Conservation (phyloP, 1,140 invertebrate genomes). For the Heliconius congener region DNA sequence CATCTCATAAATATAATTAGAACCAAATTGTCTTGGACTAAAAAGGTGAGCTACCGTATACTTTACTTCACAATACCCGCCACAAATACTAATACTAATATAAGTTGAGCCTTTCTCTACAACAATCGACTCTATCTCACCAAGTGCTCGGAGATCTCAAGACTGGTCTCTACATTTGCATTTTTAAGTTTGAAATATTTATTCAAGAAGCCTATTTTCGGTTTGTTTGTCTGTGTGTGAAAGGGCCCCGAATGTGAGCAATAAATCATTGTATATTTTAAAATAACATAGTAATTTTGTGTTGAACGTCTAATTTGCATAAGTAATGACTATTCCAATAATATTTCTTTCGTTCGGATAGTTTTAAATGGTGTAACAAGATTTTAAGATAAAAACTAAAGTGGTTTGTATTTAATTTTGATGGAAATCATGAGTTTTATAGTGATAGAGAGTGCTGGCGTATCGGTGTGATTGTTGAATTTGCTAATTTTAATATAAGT, state of each 20-base stretch:
- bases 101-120: constrained; percentile 27
- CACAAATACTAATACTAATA: constrained; percentile 38
- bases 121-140: neutral
- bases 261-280: constrained; percentile 55
- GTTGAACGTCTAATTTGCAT: constrained; percentile 25
- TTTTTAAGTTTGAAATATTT: constrained; percentile 70
- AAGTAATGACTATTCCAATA: neutral
- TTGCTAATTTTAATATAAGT: neutral
- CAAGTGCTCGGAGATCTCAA: constrained; percentile 17
- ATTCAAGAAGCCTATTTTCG: constrained; percentile 71
- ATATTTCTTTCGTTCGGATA: constrained; percentile 12
- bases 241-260: constrained; percentile 56
- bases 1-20: constrained; percentile 59
- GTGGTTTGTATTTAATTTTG: neutral
- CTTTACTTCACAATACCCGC: constrained; percentile 36
- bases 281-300: constrained; percentile 25
- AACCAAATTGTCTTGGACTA: constrained; percentile 48
- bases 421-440: constrained; percentile 22
- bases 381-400: constrained; percentile 12
- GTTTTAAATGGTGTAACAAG: neutral
- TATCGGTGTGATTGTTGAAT: neutral
- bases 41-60: constrained; percentile 52
- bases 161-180: constrained; percentile 52
- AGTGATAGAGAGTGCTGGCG: neutral
- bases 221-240: constrained; percentile 58